Base-by-base conservation (phyloP, 1,140 invertebrate genomes). In the Pseudomyrmex cubaensis region DNA sequence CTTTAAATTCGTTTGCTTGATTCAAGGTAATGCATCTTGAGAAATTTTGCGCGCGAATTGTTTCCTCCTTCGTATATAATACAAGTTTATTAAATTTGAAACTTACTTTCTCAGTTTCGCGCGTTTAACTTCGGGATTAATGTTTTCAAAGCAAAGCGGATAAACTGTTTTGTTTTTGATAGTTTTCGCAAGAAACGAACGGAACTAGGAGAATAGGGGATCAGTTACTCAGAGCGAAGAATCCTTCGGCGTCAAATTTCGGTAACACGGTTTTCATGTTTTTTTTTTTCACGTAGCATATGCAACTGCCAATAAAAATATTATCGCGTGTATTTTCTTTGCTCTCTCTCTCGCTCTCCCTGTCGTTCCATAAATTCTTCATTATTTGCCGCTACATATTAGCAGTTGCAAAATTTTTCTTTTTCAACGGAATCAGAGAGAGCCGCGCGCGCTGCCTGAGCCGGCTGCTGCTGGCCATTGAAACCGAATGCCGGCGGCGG, bases 401-500 rank as follows among this genome's bases (percentile, higher is more conserved):
- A 25, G 20, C 44, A 20, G 66, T 62, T 13, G 69, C 48, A 85
- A 62, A 52, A 82, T 66, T 85, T 82, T 15, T n/a, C 62, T 74
- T 59, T 70, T 20, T 63, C 22, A 56, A 7, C 20, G 44, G 54
- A 80, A 80, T 80, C 66, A 80, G 76, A 80, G 76, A 70, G 67
- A 70, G 22, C 22, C n/a, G 66, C 46, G 57, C 44, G 35, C 35
- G 66, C 76, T 80, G 76, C 76, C 76, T 66, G 64, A 72, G 76
- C 56, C 66, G 76, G 56, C 76, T 80, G 76, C 76, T 80, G 66
- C 69, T 72, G 76, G 86, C 73, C 69, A 87, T 87, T 76, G 69
- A 64, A 75, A 83, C 72, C 74, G 63, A 70, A 67, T 64, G 62
- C 67, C 56, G 52, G 9, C 66, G 69, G 78, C 78, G 70, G 64